These are phyloP conservation scores for Andricus grossulariae DNA, from an alignment of 1,140 invertebrate species.

Conservation along the genomic window DNA sequence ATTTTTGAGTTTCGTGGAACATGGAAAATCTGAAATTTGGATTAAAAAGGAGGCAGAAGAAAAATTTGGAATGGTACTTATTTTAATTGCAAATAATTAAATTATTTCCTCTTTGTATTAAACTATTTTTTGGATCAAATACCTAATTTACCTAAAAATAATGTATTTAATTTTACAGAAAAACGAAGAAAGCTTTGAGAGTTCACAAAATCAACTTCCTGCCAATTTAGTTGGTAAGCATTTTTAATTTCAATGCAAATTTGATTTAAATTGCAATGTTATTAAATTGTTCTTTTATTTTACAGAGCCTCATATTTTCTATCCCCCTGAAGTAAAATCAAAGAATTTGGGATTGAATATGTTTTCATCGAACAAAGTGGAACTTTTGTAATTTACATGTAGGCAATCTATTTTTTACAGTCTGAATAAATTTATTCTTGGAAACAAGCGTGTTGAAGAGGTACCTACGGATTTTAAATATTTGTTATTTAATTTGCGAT, in stretches of 20 bases:
- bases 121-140: conserved; percentile 7
- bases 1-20: conserved; percentile 59
- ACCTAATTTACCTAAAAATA: background rate
- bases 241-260: conserved; percentile 12
- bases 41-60: conserved; percentile 15
- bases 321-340: conserved; percentile 57
- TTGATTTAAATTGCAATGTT: background rate
- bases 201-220: conserved; percentile 37
- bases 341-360: conserved; percentile 57
- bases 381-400: conserved; percentile 39
- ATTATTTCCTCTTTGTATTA: conserved; percentile 8
- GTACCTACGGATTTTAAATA: too few relatives aligned
- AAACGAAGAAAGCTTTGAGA: conserved; percentile 32
- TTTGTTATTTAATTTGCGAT: too few relatives aligned
- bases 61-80: conserved; percentile 41
- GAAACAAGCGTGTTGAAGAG: too few relatives aligned
- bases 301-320: conserved; percentile 62
- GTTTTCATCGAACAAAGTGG: conserved; percentile 48
- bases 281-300: conserved; percentile 43
- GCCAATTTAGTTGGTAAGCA: conserved; percentile 61
- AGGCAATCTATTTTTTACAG: conserved; percentile 14
- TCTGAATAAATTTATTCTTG: conserved; percentile 25
- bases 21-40: conserved; percentile 69
- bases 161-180: conserved; percentile 47
- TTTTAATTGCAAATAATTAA: conserved; percentile 1